Conservation (phyloP, 2,797 vertebrate species). For the Brachyrhaphis roseni region DNA sequence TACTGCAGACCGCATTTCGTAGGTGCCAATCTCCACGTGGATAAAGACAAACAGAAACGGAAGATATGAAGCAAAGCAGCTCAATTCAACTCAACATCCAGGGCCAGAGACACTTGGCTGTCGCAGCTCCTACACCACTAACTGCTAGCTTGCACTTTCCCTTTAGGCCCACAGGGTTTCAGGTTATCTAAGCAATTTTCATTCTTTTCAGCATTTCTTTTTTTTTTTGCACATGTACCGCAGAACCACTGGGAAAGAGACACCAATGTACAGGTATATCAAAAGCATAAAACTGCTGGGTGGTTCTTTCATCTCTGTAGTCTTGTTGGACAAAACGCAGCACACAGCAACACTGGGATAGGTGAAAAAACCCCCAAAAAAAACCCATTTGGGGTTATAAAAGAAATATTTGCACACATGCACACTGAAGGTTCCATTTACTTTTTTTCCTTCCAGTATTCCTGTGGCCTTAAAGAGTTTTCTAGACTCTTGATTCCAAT, state of each 20-base stretch:
- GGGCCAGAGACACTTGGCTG: conserved; percentile 72
- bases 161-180: conserved; percentile 39
- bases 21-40: conserved; percentile 59
- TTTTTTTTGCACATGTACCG: conserved; percentile 47
- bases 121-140: conserved; percentile 69
- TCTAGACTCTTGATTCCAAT: background rate
- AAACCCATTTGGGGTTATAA: background rate
- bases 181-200: conserved; percentile 53
- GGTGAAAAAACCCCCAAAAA: too few species aligned
- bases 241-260: conserved; percentile 31
- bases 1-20: conserved; percentile 6
- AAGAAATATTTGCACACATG: background rate
- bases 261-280: conserved; percentile 33
- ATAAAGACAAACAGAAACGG: conserved; percentile 40
- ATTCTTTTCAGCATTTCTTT: conserved; percentile 33
- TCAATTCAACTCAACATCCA: conserved; percentile 27
- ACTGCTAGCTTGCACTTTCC: conserved; percentile 66
- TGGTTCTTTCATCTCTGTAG: background rate
- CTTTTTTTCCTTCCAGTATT: background rate
- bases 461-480: background rate
- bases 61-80: conserved; percentile 49
- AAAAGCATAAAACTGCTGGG: conserved; percentile 13
- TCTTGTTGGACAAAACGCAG: background rate
- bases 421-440: background rate
- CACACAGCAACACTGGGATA: conserved; percentile 1